Percentiles rank a stretch among this genome's conserved stretches.
phyloP scores from a whole-genome alignment of 1,140 invertebrate genomes.

The Pseudomyrmex gracilis region DNA sequence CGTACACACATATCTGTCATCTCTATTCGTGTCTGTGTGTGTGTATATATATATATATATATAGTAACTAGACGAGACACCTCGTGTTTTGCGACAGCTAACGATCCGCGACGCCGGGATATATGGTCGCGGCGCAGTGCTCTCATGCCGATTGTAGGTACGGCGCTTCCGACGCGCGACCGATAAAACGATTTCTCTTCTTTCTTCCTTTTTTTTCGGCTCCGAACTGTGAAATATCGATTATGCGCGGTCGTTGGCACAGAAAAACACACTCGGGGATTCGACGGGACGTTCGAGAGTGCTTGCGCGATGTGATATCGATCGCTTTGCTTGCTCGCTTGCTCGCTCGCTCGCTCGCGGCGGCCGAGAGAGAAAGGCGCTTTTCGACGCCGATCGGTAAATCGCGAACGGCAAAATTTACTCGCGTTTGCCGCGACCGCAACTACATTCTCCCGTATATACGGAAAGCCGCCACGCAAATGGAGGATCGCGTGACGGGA shows the following conservation, averaged over 20 bases:
- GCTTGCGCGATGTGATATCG: constrained; percentile 39
- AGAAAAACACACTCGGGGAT: constrained; percentile 45
- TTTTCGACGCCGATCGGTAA: constrained; percentile 24
- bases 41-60: background rate
- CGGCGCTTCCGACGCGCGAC: constrained; percentile 36
- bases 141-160: constrained; percentile 45
- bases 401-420: constrained; percentile 7
- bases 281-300: constrained; percentile 40
- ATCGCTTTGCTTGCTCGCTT: constrained; percentile 29
- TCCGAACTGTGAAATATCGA: constrained; percentile 45
- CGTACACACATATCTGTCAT: background rate
- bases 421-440: background rate
- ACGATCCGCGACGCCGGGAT: constrained; percentile 54
- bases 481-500: constrained; percentile 37
- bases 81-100: constrained; percentile 33
- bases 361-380: background rate
- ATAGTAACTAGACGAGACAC: background rate
- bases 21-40: background rate
- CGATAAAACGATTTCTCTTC: constrained; percentile 51
- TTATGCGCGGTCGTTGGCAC: constrained; percentile 57
- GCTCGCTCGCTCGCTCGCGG: background rate
- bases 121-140: constrained; percentile 6
- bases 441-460: background rate
- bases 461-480: background rate
- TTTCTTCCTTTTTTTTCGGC: background rate